Evolutionary conservation across 35 echinoderm and acorn worm genomes (phyloP), one percentile per base, ranked within the genome.

Genomic region (Apostichopus californicus): DNA sequence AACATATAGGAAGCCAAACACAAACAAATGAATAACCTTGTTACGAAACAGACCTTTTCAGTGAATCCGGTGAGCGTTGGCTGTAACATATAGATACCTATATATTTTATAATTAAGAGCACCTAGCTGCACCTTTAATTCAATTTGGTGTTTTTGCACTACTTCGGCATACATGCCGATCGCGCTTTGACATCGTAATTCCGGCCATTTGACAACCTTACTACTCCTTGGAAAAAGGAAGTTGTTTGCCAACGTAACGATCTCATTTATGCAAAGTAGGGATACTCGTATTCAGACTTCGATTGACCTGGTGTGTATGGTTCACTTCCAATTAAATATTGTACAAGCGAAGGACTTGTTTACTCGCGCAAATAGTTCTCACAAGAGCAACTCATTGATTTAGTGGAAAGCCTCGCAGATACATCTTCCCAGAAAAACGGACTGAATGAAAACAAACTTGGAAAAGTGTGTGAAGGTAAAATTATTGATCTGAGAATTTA

Each of bases 231-330:
- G 58, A 58, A 85, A 85, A 58, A 85, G 81, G 81, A 85, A 85
- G 81, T 85, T 85, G 81, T 85, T 85, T 85, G 81, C 57, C 17
- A 85, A 23, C 81, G 81, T 85, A 85, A 85, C 57, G 81, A 85
- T 57, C 81, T 8, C 13, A 85, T 46, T 81, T 59, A 58, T 17
- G 81, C 81, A 85, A 85, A 85, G 81, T 14, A 6, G 17, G 81
- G 81, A 85, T 56, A 55, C 81, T 59, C 81, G 20, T 59, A 14
- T 7, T 75, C 58, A 18, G 71, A 18, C 71, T 18, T 75, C 21
- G 1, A 6, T 75, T 75, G 71, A 75, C 71, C 71, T 18, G 71
- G 71, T 75, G 18, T 68, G 18, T 18, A 1, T 68, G 11, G 64
- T 68, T 68, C 64, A 68, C 9, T 68, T 68, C 11, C 64, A 68